Evolutionary conservation across 2,888 invertebrate species (phyloP).

Genomic region (Lingula anatina): DNA sequence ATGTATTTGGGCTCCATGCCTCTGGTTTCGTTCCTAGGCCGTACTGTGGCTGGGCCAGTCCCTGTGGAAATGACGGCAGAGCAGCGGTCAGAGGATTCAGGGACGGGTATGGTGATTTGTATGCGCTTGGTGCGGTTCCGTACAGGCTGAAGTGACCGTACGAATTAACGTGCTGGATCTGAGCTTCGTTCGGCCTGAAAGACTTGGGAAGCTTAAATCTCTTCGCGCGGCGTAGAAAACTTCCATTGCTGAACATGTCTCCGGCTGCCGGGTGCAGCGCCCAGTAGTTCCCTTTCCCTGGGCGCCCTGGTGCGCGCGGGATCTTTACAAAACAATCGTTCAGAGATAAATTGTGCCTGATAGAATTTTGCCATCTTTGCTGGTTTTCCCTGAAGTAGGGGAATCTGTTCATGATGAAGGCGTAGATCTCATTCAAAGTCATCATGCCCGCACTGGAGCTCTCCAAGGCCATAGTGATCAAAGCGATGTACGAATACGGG

Average conservation of each 20-base stretch:
- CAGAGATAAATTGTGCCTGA: conserved; percentile 85
- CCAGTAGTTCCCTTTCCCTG: conserved; percentile 52
- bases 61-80: conserved; percentile 23
- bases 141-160: conserved; percentile 36
- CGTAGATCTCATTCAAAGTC: conserved; percentile 80
- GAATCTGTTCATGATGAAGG: conserved; percentile 86
- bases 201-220: conserved; percentile 37
- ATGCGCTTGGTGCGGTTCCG: conserved; percentile 15
- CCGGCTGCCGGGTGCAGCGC: conserved; percentile 47
- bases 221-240: conserved; percentile 46
- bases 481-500: conserved; percentile 96
- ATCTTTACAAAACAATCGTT: conserved; percentile 95
- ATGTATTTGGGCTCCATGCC: conserved; percentile 16
- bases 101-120: conserved; percentile 26
- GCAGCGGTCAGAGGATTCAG: conserved; percentile 27
- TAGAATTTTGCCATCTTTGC: conserved; percentile 62
- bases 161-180: conserved; percentile 28
- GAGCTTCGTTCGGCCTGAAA: conserved; percentile 18
- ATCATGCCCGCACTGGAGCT: conserved; percentile 96
- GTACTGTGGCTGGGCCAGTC: conserved; percentile 26
- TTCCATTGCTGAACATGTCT: conserved; percentile 52
- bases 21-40: conserved; percentile 21
- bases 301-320: conserved; percentile 52
- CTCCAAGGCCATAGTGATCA: conserved; percentile 99
- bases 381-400: conserved; percentile 81